phyloP scores from a whole-genome alignment of 2,888 invertebrate genomes.

The Calliopum simillimum region DNA sequence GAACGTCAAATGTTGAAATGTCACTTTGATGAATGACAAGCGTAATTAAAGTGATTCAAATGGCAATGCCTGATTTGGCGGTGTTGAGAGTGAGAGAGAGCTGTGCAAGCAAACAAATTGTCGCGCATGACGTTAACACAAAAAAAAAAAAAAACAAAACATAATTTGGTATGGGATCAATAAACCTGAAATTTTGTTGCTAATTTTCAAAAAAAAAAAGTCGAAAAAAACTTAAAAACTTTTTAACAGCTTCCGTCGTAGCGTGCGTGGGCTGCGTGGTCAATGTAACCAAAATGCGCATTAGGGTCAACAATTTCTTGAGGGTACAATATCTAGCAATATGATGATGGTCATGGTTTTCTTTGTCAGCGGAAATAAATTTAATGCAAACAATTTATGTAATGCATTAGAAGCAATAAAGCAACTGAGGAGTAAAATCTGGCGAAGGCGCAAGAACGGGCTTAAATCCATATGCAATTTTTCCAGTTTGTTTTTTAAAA shows the following conservation, averaged over 20 bases:
- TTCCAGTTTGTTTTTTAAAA: no score
- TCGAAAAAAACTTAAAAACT: no score
- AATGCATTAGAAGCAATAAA: background rate
- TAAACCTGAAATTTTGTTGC: constrained; percentile 1
- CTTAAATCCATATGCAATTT: constrained; percentile 1
- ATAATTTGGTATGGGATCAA: constrained; percentile 15
- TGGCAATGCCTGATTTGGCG: constrained; percentile 15
- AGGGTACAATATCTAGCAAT: background rate
- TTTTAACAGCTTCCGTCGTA: constrained; percentile 17
- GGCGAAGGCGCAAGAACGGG: background rate
- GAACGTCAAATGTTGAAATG: constrained; percentile 57
- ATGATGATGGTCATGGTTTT: background rate
- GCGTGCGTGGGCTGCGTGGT: constrained; percentile 5
- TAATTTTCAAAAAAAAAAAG: background rate
- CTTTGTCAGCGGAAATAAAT: no score
- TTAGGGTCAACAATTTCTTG: constrained; percentile 20
- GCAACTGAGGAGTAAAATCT: background rate
- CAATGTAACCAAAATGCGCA: background rate
- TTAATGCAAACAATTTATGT: no score
- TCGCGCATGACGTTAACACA: constrained; percentile 12
- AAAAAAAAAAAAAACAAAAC: background rate
- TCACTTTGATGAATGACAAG: constrained; percentile 60
- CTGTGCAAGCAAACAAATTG: no score
- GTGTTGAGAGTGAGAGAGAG: background rate
- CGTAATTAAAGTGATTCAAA: constrained; percentile 57